A percentile compares a stretch with the other conserved stretches of the same genome.
Evolutionary conservation across 35 echinoderm and acorn worm species (phyloP).

Genomic region (Heliocidaris erythrogramma): DNA sequence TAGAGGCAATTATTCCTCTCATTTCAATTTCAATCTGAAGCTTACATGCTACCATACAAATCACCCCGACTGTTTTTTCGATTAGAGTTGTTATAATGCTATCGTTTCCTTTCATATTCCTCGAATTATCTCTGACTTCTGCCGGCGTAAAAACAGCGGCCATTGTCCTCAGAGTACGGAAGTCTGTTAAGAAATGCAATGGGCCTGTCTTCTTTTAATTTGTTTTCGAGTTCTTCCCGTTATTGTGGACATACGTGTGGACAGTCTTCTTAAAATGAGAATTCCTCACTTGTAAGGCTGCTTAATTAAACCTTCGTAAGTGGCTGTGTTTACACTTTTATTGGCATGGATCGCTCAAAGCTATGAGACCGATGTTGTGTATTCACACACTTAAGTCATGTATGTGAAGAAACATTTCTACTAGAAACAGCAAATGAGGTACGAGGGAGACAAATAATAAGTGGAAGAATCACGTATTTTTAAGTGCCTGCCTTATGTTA

Average conservation of each 20-base stretch:
- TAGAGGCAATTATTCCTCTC: too few species aligned
- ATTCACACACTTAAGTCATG: background rate
- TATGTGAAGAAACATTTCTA: background rate
- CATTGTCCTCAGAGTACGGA: background rate
- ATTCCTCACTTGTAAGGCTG: conserved; percentile 1
- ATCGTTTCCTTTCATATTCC: conserved; percentile 17
- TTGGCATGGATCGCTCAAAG: too few species aligned
- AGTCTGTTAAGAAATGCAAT: background rate
- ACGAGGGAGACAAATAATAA: too few species aligned
- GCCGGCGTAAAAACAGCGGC: background rate
- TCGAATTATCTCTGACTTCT: background rate
- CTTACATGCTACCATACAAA: background rate
- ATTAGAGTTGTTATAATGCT: background rate
- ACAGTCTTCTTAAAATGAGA: background rate
- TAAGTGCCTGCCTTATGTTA: too few species aligned
- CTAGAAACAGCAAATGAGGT: background rate
- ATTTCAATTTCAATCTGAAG: too few species aligned
- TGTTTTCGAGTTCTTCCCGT: background rate
- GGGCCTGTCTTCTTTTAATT: conserved; percentile 16
- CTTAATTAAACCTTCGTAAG: background rate
- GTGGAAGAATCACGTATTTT: too few species aligned
- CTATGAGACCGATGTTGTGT: background rate
- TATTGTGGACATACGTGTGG: background rate
- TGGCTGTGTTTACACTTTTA: background rate
- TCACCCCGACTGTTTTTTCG: background rate